Evolutionary conservation across 2,797 vertebrate genomes (phyloP), one percentile per base, ranked within the genome.

Genomic region (Lerista edwardsae): DNA sequence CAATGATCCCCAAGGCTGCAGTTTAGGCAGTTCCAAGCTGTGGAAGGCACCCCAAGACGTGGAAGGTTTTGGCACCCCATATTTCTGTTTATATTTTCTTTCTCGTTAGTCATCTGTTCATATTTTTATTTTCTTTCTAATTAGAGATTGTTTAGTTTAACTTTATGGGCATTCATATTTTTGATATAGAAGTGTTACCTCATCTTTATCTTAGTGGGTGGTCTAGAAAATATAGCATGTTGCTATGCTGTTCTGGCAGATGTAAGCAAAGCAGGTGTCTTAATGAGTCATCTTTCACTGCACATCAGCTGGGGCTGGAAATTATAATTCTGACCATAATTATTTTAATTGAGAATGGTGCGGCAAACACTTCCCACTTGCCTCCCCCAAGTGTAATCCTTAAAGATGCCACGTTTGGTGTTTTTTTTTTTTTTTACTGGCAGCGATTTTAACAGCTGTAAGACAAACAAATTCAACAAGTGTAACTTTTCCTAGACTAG

Each of bases 271-370:
- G 80, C 19, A 27, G 27, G 34, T 72, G 92, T 29, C 36, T 1
- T 9, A 84, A 61, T 69, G 27, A 23, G 6, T 81, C 79, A 83
- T 74, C 17, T 69, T 2, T 41, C 39, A 34, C 86, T 84, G 90
- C 78, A 47, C 64, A 85, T 73, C 85, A 92, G n/a, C 59, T 72
- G 34, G 68, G 71, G 82, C n/a, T 84, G 55, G 61, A 67, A 85
- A 85, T 62, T 83, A 79, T 75, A 21, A 51, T 23, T 67, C 47
- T 85, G 71, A 71, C 81, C 89, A 44, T 47, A 79, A 82, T 86
- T 65, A 83, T 71, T 87, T 90, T 84, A 84, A 65, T 62, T 85
- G 69, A 82, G 61, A 87, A 69, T 77, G 79, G 6, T 75, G 31
- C 51, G 61, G 83, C 77, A 90, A 91, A 80, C 44, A 23, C 21